Evolutionary conservation across 2,113 vertebrate species (phyloP).

Genomic region (Epinephelus cyanopodus): DNA sequence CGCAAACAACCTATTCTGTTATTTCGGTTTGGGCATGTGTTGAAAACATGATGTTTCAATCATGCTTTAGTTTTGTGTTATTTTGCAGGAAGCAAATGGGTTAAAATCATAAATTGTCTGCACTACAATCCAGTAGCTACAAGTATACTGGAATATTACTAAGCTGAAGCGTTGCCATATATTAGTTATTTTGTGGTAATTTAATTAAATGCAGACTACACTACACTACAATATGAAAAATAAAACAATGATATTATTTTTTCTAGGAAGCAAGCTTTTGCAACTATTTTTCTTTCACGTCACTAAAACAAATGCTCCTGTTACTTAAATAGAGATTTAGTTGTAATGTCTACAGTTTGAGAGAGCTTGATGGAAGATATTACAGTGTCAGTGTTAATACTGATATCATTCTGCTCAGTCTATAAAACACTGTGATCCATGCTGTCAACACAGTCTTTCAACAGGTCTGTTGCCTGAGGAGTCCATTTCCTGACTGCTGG

Average conservation of each 20-base stretch:
- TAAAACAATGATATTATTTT: too few relatives aligned
- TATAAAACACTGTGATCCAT: too few relatives aligned
- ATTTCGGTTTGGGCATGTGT: too few relatives aligned
- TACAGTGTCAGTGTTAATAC: background rate
- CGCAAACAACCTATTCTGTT: too few relatives aligned
- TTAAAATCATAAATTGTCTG: too few relatives aligned
- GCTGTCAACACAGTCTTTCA: too few relatives aligned
- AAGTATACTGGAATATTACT: background rate
- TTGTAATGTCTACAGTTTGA: background rate
- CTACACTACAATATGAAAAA: too few relatives aligned
- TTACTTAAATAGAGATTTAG: background rate
- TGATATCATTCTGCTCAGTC: background rate
- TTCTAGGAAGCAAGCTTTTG: background rate
- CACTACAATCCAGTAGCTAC: too few relatives aligned
- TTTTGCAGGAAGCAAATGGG: too few relatives aligned
- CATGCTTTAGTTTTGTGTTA: too few relatives aligned
- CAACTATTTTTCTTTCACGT: background rate
- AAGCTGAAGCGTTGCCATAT: background rate
- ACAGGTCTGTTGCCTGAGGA: background rate
- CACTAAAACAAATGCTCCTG: background rate
- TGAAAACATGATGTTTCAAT: too few relatives aligned
- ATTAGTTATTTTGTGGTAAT: background rate
- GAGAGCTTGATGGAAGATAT: background rate
- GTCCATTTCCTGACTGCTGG: background rate
- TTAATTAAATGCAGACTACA: background rate